Conservation (phyloP, 2,113 vertebrate species). For the Neopipo cinnamomea region DNA sequence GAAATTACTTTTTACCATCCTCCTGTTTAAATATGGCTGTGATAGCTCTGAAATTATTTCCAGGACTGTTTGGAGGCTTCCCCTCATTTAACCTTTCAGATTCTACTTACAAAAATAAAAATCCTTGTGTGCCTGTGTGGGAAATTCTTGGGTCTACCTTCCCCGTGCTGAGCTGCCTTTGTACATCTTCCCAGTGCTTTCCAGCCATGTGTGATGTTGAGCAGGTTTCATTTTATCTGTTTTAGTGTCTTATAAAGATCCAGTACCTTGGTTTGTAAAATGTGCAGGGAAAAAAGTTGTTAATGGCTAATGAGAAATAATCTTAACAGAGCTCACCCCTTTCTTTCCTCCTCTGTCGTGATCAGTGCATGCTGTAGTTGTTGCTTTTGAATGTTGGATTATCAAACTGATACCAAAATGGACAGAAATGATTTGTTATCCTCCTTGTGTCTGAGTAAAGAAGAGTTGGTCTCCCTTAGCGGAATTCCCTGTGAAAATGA, state of each 20-base stretch:
- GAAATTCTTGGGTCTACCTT: not conserved
- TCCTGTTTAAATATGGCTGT: conserved; percentile 69
- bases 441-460: not conserved
- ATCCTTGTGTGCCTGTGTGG: not conserved
- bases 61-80: conserved; percentile 28
- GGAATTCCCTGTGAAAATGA: not conserved
- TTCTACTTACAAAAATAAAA: not conserved
- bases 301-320: conserved; percentile 49
- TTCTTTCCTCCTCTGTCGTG: not conserved
- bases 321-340: conserved; percentile 6
- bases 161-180: not conserved
- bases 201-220: not conserved
- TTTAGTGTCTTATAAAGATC: conserved; percentile 8
- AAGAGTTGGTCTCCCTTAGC: not conserved
- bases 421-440: not conserved
- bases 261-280: conserved; percentile 15
- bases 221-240: not conserved
- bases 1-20: conserved; percentile 66
- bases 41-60: conserved; percentile 62
- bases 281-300: conserved; percentile 4
- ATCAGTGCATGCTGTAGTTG: conserved; percentile 12
- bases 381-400: conserved; percentile 1
- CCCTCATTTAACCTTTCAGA: conserved; percentile 30
- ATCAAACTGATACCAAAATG: not conserved
- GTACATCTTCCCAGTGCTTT: conserved; percentile 29